Evolutionary conservation across 2,888 invertebrate genomes (phyloP).

Genomic region (Thymelicus acteon): DNA sequence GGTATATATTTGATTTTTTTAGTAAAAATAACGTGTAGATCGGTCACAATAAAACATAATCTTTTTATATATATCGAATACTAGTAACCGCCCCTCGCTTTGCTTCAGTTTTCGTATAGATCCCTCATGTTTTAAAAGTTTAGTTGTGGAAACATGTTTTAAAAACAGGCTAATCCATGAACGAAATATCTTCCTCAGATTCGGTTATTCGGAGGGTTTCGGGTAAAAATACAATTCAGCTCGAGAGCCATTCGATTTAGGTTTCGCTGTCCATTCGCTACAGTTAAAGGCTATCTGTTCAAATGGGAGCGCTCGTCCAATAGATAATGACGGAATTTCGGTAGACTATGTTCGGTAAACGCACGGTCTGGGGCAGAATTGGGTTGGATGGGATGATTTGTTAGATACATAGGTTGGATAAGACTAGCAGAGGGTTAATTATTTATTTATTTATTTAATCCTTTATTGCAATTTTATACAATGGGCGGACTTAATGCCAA

Average conservation of each 20-base stretch:
- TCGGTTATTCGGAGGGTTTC: background rate
- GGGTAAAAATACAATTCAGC: conserved; percentile 15
- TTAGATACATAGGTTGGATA: background rate
- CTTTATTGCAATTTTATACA: too few species aligned
- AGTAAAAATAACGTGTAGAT: too few species aligned
- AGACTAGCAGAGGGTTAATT: background rate
- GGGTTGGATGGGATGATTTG: background rate
- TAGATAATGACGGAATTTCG: conserved; percentile 11
- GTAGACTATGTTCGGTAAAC: background rate
- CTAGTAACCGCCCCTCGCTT: too few species aligned
- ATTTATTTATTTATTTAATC: too few species aligned
- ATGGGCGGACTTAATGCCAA: too few species aligned
- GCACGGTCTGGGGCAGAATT: background rate
- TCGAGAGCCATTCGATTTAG: conserved; percentile 8
- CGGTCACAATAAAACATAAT: too few species aligned
- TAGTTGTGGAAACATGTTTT: too few species aligned
- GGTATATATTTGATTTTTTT: too few species aligned
- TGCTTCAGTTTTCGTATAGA: too few species aligned
- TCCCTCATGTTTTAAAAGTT: too few species aligned
- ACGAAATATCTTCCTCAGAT: background rate
- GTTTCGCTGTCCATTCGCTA: conserved; percentile 2
- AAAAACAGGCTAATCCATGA: background rate
- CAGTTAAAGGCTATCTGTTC: conserved; percentile 12
- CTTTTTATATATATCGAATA: too few species aligned
- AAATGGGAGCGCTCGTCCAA: conserved; percentile 1